These are phyloP conservation scores for Rynchops niger DNA, from an alignment of 2,113 vertebrate genomes.

Conservation along the genomic window DNA sequence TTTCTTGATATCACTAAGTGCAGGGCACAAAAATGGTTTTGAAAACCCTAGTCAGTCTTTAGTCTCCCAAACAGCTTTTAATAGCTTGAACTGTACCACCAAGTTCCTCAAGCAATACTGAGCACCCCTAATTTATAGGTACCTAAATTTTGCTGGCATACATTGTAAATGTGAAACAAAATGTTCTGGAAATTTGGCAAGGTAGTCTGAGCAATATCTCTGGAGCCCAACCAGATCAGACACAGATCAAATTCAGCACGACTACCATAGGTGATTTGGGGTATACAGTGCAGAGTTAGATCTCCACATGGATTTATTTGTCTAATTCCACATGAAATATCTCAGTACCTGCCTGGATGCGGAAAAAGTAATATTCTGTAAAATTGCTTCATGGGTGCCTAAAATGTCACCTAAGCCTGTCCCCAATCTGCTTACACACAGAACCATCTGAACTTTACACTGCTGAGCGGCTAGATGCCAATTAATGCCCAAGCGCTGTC, in stretches of 20 bases:
- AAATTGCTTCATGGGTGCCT: neutral
- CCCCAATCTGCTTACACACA: neutral
- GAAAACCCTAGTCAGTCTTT: neutral
- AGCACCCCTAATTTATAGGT: neutral
- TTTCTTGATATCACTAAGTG: neutral
- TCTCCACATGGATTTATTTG: neutral
- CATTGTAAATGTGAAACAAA: neutral
- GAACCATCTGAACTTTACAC: conserved; percentile 4
- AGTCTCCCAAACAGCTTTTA: neutral
- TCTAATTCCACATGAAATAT: neutral
- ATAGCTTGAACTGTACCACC: neutral
- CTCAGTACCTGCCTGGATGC: neutral
- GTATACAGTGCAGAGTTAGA: neutral
- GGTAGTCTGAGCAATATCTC: neutral
- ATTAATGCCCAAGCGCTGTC: conserved; percentile 32
- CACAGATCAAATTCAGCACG: neutral
- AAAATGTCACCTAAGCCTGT: neutral
- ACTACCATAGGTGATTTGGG: neutral
- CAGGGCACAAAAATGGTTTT: neutral
- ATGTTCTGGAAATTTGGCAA: neutral
- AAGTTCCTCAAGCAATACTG: neutral
- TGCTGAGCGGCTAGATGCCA: neutral
- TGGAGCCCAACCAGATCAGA: neutral
- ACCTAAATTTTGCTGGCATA: neutral
- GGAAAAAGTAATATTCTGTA: neutral